Evolutionary conservation across 2,888 invertebrate species (phyloP), one percentile per base, ranked within the genome.

Genomic region (Phoenoteleia sp.): DNA sequence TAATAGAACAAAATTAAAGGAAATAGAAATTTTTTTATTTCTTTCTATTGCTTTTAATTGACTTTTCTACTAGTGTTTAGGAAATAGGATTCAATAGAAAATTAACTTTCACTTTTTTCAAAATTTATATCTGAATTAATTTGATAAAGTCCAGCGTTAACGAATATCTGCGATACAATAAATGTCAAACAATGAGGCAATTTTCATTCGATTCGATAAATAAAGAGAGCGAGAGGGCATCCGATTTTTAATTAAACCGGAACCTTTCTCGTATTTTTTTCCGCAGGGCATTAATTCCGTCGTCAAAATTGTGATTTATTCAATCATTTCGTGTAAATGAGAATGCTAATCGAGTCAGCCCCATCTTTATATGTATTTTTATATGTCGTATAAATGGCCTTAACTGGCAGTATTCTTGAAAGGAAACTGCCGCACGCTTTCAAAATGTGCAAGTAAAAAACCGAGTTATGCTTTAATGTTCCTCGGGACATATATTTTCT

Each of bases 351-450:
- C 67, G 47, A 60, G 49, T 76, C 23, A 58, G 45, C 39, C 19
- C 17, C 71, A 33, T 74, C 67, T 86, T 66, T 62, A 72, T 83
- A 71, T 66, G 66, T 69, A 60, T 52, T 83, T 83, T 87, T 87
- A 84, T 82, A 81, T 74, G 66, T 42, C 84, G 83, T 84, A 86
- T 87, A 87, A 87, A 69, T 84, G 75, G 62, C 66, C 66, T 56
- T 71, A 82, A 54, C 60, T 47, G 62, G 72, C 76, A 69, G 66
- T 60, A 66, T 66, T 66, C 56, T 71, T 67, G 69, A 75, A 79
- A 36, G 77, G 81, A 80, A 85, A 81, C 62, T 56, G 67, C 60
- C 23, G 36, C 21, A 71, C 64, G 54, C 58, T 84, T 87, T 81
- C 7, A 11, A 67, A 33, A 74, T 81, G 58, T 74, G 69, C 71